Percentiles rank a stretch among this genome's conserved stretches.
Evolutionary conservation across 2,888 invertebrate genomes (phyloP).

Genomic region (Erebia aethiops): DNA sequence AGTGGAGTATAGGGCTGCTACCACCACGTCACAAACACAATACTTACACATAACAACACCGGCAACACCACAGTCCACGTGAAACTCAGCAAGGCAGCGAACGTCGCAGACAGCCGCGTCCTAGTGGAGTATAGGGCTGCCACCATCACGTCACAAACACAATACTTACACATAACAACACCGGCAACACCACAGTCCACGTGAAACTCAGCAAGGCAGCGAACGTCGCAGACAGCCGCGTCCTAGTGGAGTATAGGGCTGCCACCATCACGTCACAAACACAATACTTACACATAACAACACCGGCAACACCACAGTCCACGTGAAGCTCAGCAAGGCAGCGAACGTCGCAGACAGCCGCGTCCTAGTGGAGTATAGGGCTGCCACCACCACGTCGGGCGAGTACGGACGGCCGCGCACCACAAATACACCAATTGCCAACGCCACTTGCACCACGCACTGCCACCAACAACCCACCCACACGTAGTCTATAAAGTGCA

Average conservation of each 20-base stretch:
- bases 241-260: conserved; percentile 70
- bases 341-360: conserved; percentile 77
- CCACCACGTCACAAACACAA: neutral
- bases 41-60: neutral
- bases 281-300: conserved; percentile 86
- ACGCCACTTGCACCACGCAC: conserved; percentile 88
- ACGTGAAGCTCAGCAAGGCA: conserved; percentile 90
- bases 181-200: conserved; percentile 94
- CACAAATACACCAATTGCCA: conserved; percentile 92
- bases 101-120: neutral
- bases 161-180: conserved; percentile 87
- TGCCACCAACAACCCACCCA: conserved; percentile 95
- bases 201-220: conserved; percentile 90
- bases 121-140: conserved; percentile 54
- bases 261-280: conserved; percentile 80
- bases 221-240: conserved; percentile 68
- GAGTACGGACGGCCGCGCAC: conserved; percentile 94
- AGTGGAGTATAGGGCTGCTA: neutral
- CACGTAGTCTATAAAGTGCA: conserved; percentile 93
- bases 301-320: conserved; percentile 94
- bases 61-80: neutral
- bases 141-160: conserved; percentile 79
- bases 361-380: conserved; percentile 68
- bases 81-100: no score
- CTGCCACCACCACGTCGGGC: conserved; percentile 85